Base-by-base conservation (phyloP, 2,888 invertebrate genomes). In the Hedychridium roseum region DNA sequence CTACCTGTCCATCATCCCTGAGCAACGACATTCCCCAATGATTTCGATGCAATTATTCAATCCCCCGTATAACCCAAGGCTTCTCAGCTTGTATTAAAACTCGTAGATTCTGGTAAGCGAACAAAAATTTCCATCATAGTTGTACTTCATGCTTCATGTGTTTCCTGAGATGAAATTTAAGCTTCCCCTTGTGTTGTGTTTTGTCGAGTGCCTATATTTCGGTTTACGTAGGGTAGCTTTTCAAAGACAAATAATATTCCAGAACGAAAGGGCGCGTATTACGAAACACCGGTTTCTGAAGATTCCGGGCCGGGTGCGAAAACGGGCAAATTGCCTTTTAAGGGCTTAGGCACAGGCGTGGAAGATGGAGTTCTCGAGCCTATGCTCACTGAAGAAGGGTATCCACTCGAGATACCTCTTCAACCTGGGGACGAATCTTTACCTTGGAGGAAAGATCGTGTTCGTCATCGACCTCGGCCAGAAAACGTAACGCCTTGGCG, bases 211-310 rank as follows among this genome's bases (percentile, higher is more conserved):
- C n/a, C n/a, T n/a, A n/a, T n/a, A n/a, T n/a, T n/a, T n/a, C n/a
- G n/a, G n/a, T n/a, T n/a, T n/a, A n/a, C n/a, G n/a, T n/a, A n/a
- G n/a, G n/a, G n/a, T n/a, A n/a, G n/a, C n/a, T n/a, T n/a, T n/a
- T n/a, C n/a, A n/a, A n/a, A n/a, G n/a, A n/a, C n/a, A n/a, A n/a
- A 42, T 35, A 15, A 59, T 40, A 58, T 81, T 82, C 50, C 80
- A 85, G 84, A 82, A 64, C 80, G 82, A 40, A 78, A 80, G 60
- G 83, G 82, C 59, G 76, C 77, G 56, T 79, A 79, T 62, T 81
- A 80, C 67, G 80, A 82, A 53, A 76, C 79, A 15, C 57, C 78
- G 43, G 76, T 59, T 41, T 60, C 66, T 18, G 78, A 78, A 46
- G 78, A 64, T 73, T 75, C 61, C 61, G 81, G 71, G 44, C 60